Percentiles rank a stretch among this genome's conserved stretches.
These are phyloP conservation scores for Philonicus albiceps DNA, from an alignment of 2,888 invertebrate genomes.

Conservation along the genomic window DNA sequence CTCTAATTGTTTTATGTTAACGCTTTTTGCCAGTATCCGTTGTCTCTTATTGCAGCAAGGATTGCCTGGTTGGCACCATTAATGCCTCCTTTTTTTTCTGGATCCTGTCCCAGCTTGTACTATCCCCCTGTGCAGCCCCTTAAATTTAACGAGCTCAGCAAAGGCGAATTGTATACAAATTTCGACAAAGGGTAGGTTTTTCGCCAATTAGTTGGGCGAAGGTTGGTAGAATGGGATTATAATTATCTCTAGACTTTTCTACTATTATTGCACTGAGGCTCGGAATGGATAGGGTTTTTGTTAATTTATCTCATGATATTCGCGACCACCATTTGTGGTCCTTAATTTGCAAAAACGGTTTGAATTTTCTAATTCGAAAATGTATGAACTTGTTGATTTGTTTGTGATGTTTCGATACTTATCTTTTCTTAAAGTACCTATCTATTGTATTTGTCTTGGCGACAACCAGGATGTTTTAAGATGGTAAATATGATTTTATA, in stretches of 20 bases:
- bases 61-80: background rate
- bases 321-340: background rate
- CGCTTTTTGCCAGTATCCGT: background rate
- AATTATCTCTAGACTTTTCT: background rate
- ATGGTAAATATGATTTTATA: no score
- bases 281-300: background rate
- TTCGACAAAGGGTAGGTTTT: background rate
- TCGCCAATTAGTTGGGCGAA: background rate
- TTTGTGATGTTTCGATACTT: background rate
- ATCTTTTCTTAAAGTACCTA: background rate
- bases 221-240: background rate
- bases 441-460: background rate
- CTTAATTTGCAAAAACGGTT: background rate
- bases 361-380: background rate
- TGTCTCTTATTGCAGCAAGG: background rate
- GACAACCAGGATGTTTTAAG: no score
- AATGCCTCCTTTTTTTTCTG: background rate
- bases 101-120: background rate
- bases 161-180: background rate
- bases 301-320: background rate
- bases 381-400: background rate
- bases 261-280: background rate
- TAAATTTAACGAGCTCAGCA: background rate
- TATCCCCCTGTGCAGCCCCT: background rate
- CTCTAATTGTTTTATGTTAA: conserved; percentile 20